Evolutionary conservation across 2,113 vertebrate species (phyloP), one percentile per base, ranked within the genome.

Genomic region (Menidia beryllina): DNA sequence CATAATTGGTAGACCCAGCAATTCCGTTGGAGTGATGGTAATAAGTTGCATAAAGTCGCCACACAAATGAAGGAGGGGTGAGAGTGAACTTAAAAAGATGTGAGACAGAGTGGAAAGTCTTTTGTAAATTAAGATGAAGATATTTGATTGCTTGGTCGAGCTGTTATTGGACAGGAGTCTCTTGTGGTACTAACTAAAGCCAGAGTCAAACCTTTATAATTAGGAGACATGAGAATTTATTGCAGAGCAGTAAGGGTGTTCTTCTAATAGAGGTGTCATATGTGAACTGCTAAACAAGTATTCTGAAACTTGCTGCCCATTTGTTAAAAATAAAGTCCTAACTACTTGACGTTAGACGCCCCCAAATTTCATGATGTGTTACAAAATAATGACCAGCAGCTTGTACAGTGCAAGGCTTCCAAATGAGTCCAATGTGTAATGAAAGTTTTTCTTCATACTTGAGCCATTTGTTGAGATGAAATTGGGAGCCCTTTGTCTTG

Each of bases 241-340:
- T 71, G 75, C 24, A 1, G 60, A 57, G 77, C 58, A 20, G 81
- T 69, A 70, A 81, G 67, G 68, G 75, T 75, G 83, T 60, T 79
- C 61, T 80, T 84, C 77, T 91, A 93, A 91, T 91, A 75, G 90
- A 90, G 77, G 82, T 89, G 87, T 90, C 88, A 89, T 19, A 77
- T 74, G 79, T 72, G 56, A 72, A 81, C 67, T 54, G 81, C 85
- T 77, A 86, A 88, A 89, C 81, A 90, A 91, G 85, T 60, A 70
- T 81, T 57, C 60, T 69, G 69, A 79, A 81, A 62, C 79, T 65
- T 43, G 75, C 77, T 76, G 81, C 74, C 81, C 78, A 87, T 89
- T 92, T 89, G 87, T 89, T 87, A 74, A 86, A 84, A 88, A 89
- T 88, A 83, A 86, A 89, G 73, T 73, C 73, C 58, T 90, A 86